Evolutionary conservation across 2,888 invertebrate species (phyloP).

Genomic region (Lasioglossum villosulum): DNA sequence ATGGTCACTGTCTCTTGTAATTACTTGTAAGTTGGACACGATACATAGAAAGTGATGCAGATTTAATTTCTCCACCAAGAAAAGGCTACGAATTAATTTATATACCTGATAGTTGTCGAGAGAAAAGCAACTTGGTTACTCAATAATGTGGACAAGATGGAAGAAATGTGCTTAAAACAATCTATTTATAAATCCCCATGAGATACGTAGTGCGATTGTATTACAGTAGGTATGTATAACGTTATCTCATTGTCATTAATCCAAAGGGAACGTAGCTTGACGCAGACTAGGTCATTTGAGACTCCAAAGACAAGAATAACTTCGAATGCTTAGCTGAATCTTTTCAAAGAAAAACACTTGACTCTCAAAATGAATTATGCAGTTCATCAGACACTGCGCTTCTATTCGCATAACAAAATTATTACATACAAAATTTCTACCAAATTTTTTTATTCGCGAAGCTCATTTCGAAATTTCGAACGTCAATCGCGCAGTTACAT

Average conservation of each 20-base stretch:
- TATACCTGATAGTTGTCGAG: not conserved
- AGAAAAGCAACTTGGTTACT: not conserved
- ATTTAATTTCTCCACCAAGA: no score
- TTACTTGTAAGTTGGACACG: no score
- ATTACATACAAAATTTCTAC: not conserved
- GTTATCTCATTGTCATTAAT: not conserved
- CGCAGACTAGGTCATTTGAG: not conserved
- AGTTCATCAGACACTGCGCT: no score
- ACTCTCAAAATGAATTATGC: not conserved
- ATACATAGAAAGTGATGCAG: no score
- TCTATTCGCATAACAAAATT: not conserved
- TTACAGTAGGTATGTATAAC: not conserved
- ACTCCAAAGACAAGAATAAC: not conserved
- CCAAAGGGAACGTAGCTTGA: not conserved
- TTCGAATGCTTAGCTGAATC: not conserved
- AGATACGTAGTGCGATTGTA: not conserved
- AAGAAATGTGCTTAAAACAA: not conserved
- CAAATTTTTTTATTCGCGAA: not conserved
- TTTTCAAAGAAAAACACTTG: not conserved
- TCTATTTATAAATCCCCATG: not conserved
- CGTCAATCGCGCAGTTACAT: not conserved
- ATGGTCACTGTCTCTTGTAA: no score
- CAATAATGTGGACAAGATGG: not conserved
- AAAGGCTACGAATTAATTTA: no score
- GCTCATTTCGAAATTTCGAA: not conserved